Evolutionary conservation across 2,113 vertebrate genomes (phyloP), one percentile per base, ranked within the genome.

Genomic region (Apodemus speciosus): DNA sequence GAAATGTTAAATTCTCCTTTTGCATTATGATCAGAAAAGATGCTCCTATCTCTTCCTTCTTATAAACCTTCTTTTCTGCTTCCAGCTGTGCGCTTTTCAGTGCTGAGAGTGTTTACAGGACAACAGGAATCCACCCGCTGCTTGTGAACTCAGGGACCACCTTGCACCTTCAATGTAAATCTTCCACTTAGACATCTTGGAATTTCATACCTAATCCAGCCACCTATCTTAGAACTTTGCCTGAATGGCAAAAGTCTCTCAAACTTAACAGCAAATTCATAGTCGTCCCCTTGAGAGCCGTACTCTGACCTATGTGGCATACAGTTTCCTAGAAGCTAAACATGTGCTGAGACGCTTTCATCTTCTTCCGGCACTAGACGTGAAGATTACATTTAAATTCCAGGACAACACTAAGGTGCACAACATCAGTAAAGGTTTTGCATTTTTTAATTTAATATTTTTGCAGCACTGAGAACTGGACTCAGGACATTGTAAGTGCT

Each of bases 351-450:
- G 80, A 25, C 23, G 49, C 38, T 64, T 86, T 27, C 40, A 76
- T 85, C 66, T 56, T 60, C n/a, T 30, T 83, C 23, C 6, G 23
- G 27, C 75, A 46, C 85, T 75, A 51, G 43, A 92, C 69, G 43
- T 23, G 53, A 20, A 49, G 18, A 32, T 71, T 43, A 90, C 76
- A 76, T 68, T 90, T 85, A 92, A 94, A 68, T 60, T 90, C 85
- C 51, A 88, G 40, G 58, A 30, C 21, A 69, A 25, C 15, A 38
- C 40, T 81, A 46, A 88, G 43, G 30, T 16, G 81, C 49, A 35
- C 16, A 35, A 18, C 27, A 75, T 30, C 91, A 38, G 56, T 51
- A 43, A 62, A 25, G 71, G 73, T 8, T 53, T 71, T 10, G 4
- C 21, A 35, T 69, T 51, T 51, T 49, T 27, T 51, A 13, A 40